Percentiles rank a stretch among this genome's conserved stretches.
Conservation (phyloP, 1,140 invertebrate genomes). For the Bacillus rossius region DNA sequence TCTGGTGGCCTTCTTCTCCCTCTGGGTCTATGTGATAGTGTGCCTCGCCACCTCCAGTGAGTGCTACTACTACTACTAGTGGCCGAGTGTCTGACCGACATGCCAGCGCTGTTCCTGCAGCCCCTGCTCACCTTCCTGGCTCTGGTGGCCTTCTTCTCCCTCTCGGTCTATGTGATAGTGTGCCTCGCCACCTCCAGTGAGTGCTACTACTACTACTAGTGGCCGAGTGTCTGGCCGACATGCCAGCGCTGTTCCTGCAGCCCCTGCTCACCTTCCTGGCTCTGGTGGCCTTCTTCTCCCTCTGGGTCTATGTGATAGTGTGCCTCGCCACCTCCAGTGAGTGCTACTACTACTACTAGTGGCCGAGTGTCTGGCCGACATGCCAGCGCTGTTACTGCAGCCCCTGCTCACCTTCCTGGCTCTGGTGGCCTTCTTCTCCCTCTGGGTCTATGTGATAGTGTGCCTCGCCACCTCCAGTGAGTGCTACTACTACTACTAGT, state of each 20-base stretch:
- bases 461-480: slow-evolving; percentile 65
- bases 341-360: too few relatives aligned
- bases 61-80: too few relatives aligned
- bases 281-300: slow-evolving; percentile 71
- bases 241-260: slow-evolving; percentile 83
- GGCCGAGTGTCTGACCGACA: too few relatives aligned
- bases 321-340: slow-evolving; percentile 65
- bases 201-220: too few relatives aligned
- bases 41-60: slow-evolving; percentile 65
- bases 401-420: slow-evolving; percentile 80
- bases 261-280: slow-evolving; percentile 80
- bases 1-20: slow-evolving; percentile 71
- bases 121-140: slow-evolving; percentile 80
- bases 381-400: slow-evolving; percentile 83
- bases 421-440: slow-evolving; percentile 71
- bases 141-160: slow-evolving; percentile 71
- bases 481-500: too few relatives aligned
- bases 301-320: slow-evolving; percentile 77
- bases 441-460: slow-evolving; percentile 77
- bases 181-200: slow-evolving; percentile 65
- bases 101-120: slow-evolving; percentile 83
- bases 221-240: too few relatives aligned
- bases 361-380: too few relatives aligned
- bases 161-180: slow-evolving; percentile 77
- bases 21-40: slow-evolving; percentile 77